Conservation (phyloP, 2,113 vertebrate species). For the Labrus mixtus region DNA sequence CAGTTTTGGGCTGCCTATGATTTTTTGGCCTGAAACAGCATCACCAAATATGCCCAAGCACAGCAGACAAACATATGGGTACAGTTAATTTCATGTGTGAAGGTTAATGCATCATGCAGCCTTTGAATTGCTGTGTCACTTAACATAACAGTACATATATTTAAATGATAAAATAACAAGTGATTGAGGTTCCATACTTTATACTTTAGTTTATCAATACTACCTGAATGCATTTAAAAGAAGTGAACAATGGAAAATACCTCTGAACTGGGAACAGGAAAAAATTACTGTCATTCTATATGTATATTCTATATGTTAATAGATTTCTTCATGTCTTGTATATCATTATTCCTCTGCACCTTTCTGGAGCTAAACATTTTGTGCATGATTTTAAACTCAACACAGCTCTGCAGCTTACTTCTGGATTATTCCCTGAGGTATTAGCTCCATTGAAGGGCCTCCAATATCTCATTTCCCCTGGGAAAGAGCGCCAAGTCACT, state of each 20-base stretch:
- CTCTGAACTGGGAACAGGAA: not conserved
- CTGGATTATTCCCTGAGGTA: conserved; percentile 42
- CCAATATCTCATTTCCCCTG: conserved; percentile 55
- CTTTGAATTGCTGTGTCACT: not conserved
- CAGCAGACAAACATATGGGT: not conserved
- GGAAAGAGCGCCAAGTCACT: conserved; percentile 53
- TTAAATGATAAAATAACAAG: no score
- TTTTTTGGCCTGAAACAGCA: conserved; percentile 13
- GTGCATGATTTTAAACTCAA: conserved; percentile 33
- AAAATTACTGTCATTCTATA: not conserved
- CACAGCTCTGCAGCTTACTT: conserved; percentile 32
- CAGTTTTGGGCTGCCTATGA: conserved; percentile 13
- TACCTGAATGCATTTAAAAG: not conserved
- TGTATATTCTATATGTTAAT: not conserved
- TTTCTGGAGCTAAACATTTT: conserved; percentile 24
- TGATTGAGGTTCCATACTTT: no score
- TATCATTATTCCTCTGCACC: conserved; percentile 33
- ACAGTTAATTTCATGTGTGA: not conserved
- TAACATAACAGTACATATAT: no score
- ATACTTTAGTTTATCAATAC: no score
- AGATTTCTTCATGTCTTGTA: conserved; percentile 10
- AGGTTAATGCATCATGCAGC: not conserved
- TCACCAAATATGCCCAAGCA: not conserved
- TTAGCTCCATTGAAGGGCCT: conserved; percentile 36
- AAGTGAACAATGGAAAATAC: not conserved